Percentiles rank a stretch among this genome's conserved stretches.
Evolutionary conservation across 1,140 invertebrate species (phyloP).

Genomic region (Spodoptera litura): DNA sequence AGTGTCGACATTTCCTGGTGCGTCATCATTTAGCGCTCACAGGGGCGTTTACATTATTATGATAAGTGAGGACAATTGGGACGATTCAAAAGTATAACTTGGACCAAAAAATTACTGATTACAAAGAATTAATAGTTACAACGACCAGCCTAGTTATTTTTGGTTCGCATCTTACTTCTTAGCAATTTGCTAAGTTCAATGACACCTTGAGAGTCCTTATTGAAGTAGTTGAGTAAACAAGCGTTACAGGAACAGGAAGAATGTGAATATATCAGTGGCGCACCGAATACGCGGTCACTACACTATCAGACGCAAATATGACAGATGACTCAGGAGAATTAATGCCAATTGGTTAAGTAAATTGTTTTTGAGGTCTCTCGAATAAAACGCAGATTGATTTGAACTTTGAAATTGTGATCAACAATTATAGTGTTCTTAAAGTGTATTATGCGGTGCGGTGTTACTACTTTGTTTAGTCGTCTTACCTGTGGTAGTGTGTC

Average conservation of each 20-base stretch:
- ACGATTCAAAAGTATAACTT: not conserved
- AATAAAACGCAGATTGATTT: too few species aligned
- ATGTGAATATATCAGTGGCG: too few species aligned
- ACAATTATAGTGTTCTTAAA: too few species aligned
- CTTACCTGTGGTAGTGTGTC: slow-evolving; percentile 78
- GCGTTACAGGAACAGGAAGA: too few species aligned
- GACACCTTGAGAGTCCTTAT: not conserved
- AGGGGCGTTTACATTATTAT: slow-evolving; percentile 10
- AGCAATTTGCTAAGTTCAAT: not conserved
- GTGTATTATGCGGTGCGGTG: not conserved
- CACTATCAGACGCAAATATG: too few species aligned
- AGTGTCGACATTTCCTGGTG: slow-evolving; percentile 6
- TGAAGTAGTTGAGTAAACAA: too few species aligned
- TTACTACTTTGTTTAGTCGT: not conserved
- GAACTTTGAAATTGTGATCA: too few species aligned
- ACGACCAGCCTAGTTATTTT: not conserved
- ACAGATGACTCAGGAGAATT: too few species aligned
- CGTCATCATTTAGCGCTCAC: not conserved
- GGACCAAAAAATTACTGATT: slow-evolving; percentile 12
- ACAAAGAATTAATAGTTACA: slow-evolving; percentile 1
- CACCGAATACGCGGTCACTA: too few species aligned
- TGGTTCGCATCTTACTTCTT: not conserved
- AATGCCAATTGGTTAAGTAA: too few species aligned
- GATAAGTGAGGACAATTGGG: slow-evolving; percentile 16
- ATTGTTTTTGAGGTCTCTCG: too few species aligned